A percentile compares a stretch with the other conserved stretches of the same genome.
These are phyloP conservation scores for Myotis planiceps DNA, from an alignment of 2,797 vertebrate genomes.

Conservation along the genomic window DNA sequence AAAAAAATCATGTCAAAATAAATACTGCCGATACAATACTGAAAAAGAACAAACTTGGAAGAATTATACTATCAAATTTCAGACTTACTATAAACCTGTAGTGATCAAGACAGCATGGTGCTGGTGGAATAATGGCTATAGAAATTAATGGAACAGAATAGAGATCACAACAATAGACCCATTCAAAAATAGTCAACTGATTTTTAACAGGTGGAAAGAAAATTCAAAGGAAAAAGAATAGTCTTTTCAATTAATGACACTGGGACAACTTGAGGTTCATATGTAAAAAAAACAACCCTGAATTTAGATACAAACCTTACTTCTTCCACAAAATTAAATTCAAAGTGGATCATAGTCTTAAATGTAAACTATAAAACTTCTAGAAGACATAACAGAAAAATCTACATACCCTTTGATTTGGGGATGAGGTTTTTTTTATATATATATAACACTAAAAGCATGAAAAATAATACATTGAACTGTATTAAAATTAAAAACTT, in stretches of 20 bases:
- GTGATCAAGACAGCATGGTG: neutral
- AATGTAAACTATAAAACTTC: neutral
- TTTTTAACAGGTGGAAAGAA: neutral
- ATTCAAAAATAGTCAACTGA: neutral
- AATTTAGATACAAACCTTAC: neutral
- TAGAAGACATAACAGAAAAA: neutral
- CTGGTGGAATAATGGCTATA: neutral
- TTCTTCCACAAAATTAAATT: neutral
- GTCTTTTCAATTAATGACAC: slow-evolving; percentile 3
- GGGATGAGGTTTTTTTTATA: neutral
- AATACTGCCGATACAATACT: neutral
- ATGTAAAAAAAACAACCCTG: neutral
- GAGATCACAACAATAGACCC: neutral
- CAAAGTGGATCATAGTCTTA: neutral
- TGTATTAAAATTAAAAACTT: slow-evolving; percentile 23
- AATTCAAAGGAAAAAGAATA: neutral
- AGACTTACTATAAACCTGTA: neutral
- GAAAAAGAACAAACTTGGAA: neutral
- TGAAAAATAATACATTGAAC: neutral
- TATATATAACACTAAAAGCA: neutral
- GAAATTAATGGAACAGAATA: neutral
- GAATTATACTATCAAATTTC: neutral
- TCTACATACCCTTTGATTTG: neutral
- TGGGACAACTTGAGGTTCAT: neutral
- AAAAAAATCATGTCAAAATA: slow-evolving; percentile 54